phyloP scores from a whole-genome alignment of 2,797 vertebrate species.

The Apogon hyalosoma region DNA sequence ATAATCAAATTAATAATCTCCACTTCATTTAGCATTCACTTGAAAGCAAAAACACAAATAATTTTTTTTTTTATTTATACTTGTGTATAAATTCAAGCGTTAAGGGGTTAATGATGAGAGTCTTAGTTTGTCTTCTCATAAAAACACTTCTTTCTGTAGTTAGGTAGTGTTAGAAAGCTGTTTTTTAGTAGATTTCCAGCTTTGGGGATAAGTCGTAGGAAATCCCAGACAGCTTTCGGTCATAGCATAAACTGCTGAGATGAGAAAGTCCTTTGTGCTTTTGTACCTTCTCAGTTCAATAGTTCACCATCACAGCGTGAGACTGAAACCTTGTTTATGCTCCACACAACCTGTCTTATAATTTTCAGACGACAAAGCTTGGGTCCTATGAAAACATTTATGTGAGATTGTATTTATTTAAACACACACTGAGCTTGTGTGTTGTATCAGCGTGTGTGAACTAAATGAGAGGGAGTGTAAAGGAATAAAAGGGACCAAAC shows the following conservation, averaged over 20 bases:
- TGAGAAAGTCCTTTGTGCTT: neutral
- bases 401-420: conserved; percentile 13
- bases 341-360: conserved; percentile 1
- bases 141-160: too few species aligned
- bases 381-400: conserved; percentile 43
- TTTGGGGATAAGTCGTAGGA: neutral
- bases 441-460: conserved; percentile 35
- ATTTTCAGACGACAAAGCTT: conserved; percentile 14
- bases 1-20: too few species aligned
- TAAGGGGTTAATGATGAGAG: too few species aligned
- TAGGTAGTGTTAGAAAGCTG: neutral
- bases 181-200: neutral
- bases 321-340: conserved; percentile 16
- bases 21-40: too few species aligned
- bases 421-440: conserved; percentile 7
- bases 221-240: neutral
- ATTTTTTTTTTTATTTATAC: too few species aligned
- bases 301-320: neutral
- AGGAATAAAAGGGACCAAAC: conserved; percentile 31
- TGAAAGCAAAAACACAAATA: too few species aligned
- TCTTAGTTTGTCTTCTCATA: too few species aligned
- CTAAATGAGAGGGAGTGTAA: conserved; percentile 23
- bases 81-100: too few species aligned
- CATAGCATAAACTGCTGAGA: neutral
- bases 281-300: conserved; percentile 1